These are phyloP conservation scores for Circaetus gallicus DNA, from an alignment of 2,113 vertebrate genomes.

Conservation along the genomic window DNA sequence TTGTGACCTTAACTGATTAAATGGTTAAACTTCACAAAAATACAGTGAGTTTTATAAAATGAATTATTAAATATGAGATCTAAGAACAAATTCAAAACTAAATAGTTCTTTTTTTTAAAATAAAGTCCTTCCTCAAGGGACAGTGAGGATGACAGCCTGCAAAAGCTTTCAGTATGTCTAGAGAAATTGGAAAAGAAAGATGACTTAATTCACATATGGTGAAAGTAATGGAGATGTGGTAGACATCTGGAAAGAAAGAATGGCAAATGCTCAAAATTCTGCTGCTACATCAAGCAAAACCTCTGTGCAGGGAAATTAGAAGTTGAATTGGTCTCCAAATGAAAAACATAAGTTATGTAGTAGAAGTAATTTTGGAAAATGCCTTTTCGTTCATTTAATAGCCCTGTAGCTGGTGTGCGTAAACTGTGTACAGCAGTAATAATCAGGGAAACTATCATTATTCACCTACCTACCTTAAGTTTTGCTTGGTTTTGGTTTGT, in stretches of 20 bases:
- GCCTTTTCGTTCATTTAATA: neutral
- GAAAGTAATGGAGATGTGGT: neutral
- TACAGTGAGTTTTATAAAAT: neutral
- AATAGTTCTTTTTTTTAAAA: neutral
- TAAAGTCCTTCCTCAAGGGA: neutral
- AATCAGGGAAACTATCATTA: neutral
- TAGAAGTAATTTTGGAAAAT: neutral
- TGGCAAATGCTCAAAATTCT: neutral
- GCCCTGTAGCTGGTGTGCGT: neutral
- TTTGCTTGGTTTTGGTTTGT: neutral
- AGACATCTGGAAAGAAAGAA: neutral
- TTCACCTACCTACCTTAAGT: neutral
- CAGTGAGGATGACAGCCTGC: neutral
- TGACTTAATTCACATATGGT: neutral
- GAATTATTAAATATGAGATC: neutral
- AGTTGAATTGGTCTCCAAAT: neutral
- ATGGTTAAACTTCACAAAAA: neutral
- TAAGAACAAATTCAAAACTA: neutral
- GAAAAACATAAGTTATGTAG: neutral
- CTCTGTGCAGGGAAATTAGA: neutral
- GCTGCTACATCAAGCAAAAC: neutral
- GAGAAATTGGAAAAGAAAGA: neutral
- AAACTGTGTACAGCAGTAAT: neutral
- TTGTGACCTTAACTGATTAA: neutral
- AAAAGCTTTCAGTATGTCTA: neutral